Evolutionary conservation across 2,888 invertebrate genomes (phyloP), one percentile per base, ranked within the genome.

Genomic region (Lycaena phlaeas): DNA sequence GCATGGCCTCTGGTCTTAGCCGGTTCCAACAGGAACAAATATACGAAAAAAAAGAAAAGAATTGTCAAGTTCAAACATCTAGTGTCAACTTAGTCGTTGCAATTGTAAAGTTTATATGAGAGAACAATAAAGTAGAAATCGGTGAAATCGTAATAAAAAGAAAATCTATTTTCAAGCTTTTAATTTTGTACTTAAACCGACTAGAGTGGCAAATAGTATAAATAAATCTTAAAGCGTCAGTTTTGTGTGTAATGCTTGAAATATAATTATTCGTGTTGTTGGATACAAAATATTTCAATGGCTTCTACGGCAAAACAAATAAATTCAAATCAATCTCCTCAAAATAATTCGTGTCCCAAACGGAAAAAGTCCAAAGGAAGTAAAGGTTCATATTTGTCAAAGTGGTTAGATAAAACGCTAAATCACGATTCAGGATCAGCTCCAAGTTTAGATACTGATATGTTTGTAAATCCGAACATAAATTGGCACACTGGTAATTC

Each of bases 331-430:
- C 56, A 61, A 56, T 53, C 71, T 44, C 51, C 71, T 38, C 74
- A 63, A 49, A 74, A 69, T 69, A 72, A 70, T 56, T 67, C 72
- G 51, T 60, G 71, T 58, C 82, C 81, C 64, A 85, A 85, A 66
- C 76, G 85, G 48, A 85, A 85, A 64, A 85, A 85, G 64, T 71
- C 79, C 50, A 71, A 73, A 49, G 67, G 66, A 40, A 78, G 62
- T 50, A 74, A 72, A 56, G 69, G 73, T 42, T 73, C 78, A 25
- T 84, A 78, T 52, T 57, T 86, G 38, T 73, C 81, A 18, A 86
- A 85, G 64, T 86, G 86, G 85, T 56, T 86, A 26, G 86, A 86
- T 49, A 86, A 81, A 59, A 74, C 77, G 40, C 72, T 81, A 70
- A 67, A 72, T 46, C 81, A 84, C 44, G 65, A 76, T 18, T 75